Evolutionary conservation across 92 coral and sea anemone genomes (phyloP).

Genomic region (Zoanthus sansibaricus): DNA sequence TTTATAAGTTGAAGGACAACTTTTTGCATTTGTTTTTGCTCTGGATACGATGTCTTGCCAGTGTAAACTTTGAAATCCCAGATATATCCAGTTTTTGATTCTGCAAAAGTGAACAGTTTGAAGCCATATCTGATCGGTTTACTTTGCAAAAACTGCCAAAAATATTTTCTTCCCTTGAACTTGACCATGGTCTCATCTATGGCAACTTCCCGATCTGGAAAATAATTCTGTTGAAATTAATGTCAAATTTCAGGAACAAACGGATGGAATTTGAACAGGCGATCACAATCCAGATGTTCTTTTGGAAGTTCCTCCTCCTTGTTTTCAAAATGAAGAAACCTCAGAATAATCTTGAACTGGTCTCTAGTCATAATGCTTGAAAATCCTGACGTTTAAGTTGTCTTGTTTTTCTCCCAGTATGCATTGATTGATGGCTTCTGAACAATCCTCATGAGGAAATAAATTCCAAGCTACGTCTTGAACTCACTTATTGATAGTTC

Average conservation of each 20-base stretch:
- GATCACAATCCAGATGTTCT: slow-evolving; percentile 49
- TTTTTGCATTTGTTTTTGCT: no score
- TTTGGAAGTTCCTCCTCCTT: slow-evolving; percentile 47
- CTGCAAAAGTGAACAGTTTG: no score
- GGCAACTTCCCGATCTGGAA: slow-evolving; percentile 4
- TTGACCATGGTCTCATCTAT: slow-evolving; percentile 60
- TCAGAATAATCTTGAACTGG: slow-evolving; percentile 43
- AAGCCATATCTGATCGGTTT: no score
- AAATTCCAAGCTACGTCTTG: slow-evolving; percentile 47
- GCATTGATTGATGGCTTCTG: slow-evolving; percentile 50
- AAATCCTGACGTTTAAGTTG: slow-evolving; percentile 42
- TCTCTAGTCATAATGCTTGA: slow-evolving; percentile 46
- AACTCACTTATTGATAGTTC: slow-evolving; percentile 46
- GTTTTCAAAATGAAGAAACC: slow-evolving; percentile 57
- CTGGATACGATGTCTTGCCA: no score
- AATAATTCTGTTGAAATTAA: no score
- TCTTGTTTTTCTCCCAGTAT: slow-evolving; percentile 47
- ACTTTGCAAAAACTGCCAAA: no score
- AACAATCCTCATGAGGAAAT: slow-evolving; percentile 51
- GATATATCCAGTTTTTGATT: no score
- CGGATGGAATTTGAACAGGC: slow-evolving; percentile 37
- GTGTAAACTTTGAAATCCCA: no score
- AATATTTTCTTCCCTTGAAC: slow-evolving; percentile 18
- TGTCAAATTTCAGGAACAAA: slow-evolving; percentile 29
- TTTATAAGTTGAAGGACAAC: no score